phyloP scores from a whole-genome alignment of 2,797 vertebrate species.

The Melanogrammus aeglefinus region DNA sequence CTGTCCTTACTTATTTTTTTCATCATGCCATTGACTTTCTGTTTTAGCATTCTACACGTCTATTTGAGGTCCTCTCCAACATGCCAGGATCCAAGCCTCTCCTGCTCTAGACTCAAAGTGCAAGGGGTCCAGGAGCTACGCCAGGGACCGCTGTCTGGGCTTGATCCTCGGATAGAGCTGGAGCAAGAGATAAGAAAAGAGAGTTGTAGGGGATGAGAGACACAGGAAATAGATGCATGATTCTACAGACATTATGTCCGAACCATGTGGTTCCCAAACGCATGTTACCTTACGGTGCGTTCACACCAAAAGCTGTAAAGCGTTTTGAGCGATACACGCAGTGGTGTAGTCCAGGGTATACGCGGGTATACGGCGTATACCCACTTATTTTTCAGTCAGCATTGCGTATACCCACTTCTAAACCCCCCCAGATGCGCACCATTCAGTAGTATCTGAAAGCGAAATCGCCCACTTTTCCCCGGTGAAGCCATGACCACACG shows the following conservation, averaged over 20 bases:
- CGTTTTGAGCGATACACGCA: too few species aligned
- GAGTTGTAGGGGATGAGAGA: conserved; percentile 2
- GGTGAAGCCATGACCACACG: too few species aligned
- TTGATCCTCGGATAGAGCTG: conserved; percentile 98
- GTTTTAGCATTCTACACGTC: not conserved
- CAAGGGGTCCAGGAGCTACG: conserved; percentile 67
- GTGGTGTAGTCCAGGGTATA: too few species aligned
- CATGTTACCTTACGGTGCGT: too few species aligned
- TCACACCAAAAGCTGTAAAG: too few species aligned
- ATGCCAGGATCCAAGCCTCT: not conserved
- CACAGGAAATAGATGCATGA: not conserved
- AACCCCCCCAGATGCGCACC: too few species aligned
- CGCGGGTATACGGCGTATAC: too few species aligned
- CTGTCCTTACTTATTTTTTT: not conserved
- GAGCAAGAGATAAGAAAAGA: conserved; percentile 29
- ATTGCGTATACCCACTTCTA: too few species aligned
- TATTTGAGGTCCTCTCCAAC: not conserved
- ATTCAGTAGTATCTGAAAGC: too few species aligned
- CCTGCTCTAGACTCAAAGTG: not conserved
- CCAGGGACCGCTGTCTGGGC: conserved; percentile 92
- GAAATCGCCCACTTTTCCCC: too few species aligned
- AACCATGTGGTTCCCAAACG: not conserved
- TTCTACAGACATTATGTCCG: conserved; percentile 5
- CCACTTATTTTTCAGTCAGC: too few species aligned
- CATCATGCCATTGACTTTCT: not conserved